Evolutionary conservation across 2,113 vertebrate genomes (phyloP), one percentile per base, ranked within the genome.

Genomic region (Lycocorax pyrrhopterus): DNA sequence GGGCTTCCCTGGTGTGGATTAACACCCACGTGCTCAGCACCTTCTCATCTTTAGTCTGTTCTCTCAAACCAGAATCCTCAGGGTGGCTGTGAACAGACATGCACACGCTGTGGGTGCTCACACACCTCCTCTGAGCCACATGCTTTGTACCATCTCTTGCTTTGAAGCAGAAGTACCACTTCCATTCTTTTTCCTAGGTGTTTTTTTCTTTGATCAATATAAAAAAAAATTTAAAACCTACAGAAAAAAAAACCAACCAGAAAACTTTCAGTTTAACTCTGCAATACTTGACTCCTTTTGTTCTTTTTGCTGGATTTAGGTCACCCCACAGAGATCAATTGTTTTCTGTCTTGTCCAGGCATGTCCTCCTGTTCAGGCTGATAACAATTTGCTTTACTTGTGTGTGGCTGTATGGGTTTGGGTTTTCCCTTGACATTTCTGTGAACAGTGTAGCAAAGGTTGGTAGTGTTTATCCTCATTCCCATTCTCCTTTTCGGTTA

Each of bases 391-490:
- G 76, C 67, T 89, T 77, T 26, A 30, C 53, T 90, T 84, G 29
- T 29, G 12, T 41, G 32, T 59, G 81, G 60, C 66, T 84, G 41
- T 58, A 52, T n/a, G 71, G 72, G 59, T 94, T 63, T 91, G 87
- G 77, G 62, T 68, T 96, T 95, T 96, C 93, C 84, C 91, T 90
- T 83, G 75, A 73, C 78, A 51, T 55, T 95, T 82, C 56, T 79
- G 51, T 49, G 89, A 94, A 63, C 87, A 81, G 46, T 15, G 15
- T 15, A 69, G 91, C 44, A 53, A 83, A 91, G 56, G 44, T 41
- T 18, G 2, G 19, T 56, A 46, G n/a, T 71, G 58, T 49, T 35
- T n/a, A 60, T 91, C 77, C 72, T 75, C 52, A 37, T 51, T 73
- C 53, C 20, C 51, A 43, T 91, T 83, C 47, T 71, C 49, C n/a